Evolutionary conservation across 2,113 vertebrate species (phyloP).

Genomic region (Lampris megalopsis): DNA sequence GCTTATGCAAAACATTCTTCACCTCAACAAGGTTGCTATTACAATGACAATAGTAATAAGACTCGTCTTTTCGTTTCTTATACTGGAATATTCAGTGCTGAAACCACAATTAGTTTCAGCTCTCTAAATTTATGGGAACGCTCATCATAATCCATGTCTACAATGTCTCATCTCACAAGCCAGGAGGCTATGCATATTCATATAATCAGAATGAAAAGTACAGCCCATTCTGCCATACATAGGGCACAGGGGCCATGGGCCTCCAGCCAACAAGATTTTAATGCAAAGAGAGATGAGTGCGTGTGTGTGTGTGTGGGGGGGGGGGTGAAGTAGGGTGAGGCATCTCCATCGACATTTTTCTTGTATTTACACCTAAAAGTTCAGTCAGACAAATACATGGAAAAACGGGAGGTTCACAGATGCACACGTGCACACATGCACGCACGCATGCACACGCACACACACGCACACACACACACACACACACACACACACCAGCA

Average conservation of each 20-base stretch:
- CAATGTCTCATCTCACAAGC: constrained; percentile 26
- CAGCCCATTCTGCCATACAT: constrained; percentile 49
- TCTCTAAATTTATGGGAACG: constrained; percentile 5
- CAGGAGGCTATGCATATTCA: constrained; percentile 79
- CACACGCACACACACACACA: constrained; percentile 49
- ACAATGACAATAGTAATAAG: background rate
- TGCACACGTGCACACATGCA: constrained; percentile 41
- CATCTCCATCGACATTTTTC: background rate
- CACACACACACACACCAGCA: constrained; percentile 60
- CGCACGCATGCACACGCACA: constrained; percentile 35
- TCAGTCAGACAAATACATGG: constrained; percentile 29
- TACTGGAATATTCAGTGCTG: background rate
- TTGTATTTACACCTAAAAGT: constrained; percentile 46
- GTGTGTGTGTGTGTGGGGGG: too few species aligned
- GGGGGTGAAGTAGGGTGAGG: background rate
- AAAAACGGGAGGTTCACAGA: too few species aligned
- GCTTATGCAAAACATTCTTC: background rate
- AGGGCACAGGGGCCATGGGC: constrained; percentile 65
- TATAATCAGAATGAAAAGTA: constrained; percentile 56
- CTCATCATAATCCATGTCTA: background rate
- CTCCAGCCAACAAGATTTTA: constrained; percentile 57
- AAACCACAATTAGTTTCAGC: background rate
- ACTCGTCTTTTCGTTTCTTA: too few species aligned
- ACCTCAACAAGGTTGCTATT: background rate
- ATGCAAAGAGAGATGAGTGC: constrained; percentile 40